Percentiles rank a stretch among this genome's conserved stretches.
phyloP scores from a whole-genome alignment of 1,140 invertebrate species.

The Danaus plexippus region DNA sequence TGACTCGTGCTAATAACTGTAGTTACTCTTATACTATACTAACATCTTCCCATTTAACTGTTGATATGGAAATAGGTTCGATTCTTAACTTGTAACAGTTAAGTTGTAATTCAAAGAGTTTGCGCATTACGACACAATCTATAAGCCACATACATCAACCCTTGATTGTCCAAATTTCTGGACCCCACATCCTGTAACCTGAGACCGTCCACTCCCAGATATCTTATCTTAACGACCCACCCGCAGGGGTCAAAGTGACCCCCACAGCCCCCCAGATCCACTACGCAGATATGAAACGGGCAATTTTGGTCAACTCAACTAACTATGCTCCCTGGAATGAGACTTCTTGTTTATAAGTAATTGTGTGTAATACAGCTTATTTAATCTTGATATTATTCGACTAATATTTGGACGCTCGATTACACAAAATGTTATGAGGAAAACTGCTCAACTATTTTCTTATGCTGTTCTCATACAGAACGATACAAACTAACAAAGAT shows the following conservation, averaged over 20 bases:
- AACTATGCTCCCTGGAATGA: conserved; percentile 22
- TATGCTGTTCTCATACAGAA: too few species aligned
- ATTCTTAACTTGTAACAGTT: too few species aligned
- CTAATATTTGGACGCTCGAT: conserved; percentile 13
- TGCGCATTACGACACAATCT: conserved; percentile 18
- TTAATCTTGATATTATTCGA: conserved; percentile 24
- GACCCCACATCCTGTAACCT: conserved; percentile 29
- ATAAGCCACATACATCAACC: conserved; percentile 28
- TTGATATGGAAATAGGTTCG: too few species aligned
- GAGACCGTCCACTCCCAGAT: conserved; percentile 29
- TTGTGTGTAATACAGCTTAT: conserved; percentile 28
- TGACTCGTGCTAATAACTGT: too few species aligned
- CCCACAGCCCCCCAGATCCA: conserved; percentile 14
- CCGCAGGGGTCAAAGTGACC: conserved; percentile 23
- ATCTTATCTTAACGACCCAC: conserved; percentile 33
- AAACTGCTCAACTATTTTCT: conserved; percentile 11
- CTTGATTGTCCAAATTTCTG: conserved; percentile 23
- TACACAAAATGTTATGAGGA: conserved; percentile 16
- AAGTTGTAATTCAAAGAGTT: conserved; percentile 2
- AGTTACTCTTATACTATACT: too few species aligned
- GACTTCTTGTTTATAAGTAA: conserved; percentile 25
- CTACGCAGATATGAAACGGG: conserved; percentile 23
- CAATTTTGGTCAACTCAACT: conserved; percentile 27
- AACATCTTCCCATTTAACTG: too few species aligned
- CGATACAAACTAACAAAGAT: too few species aligned